phyloP scores from a whole-genome alignment of 2,113 vertebrate species.

The Periophthalmodon schlosseri region DNA sequence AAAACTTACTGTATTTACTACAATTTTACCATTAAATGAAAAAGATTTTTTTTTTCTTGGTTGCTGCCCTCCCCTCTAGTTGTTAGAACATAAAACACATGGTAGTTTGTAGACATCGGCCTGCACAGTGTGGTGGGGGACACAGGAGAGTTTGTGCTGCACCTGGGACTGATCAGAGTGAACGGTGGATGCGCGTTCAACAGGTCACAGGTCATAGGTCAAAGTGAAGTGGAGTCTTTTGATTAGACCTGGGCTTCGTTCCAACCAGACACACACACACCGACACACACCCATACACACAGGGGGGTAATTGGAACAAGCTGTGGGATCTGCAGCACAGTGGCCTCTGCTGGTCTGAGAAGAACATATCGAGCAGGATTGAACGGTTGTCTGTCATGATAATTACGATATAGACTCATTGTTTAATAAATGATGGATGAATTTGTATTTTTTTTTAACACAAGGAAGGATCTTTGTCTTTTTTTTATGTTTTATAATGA shows the following conservation, averaged over 20 bases:
- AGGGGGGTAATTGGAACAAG: constrained; percentile 11
- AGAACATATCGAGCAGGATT: not conserved
- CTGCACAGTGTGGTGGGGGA: constrained; percentile 37
- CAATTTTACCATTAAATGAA: too few relatives aligned
- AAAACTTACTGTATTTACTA: too few relatives aligned
- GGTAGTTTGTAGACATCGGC: not conserved
- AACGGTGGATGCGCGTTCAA: constrained; percentile 24
- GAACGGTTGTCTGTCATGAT: not conserved
- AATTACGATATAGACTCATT: too few relatives aligned
- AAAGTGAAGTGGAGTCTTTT: constrained; percentile 4
- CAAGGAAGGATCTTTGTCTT: too few relatives aligned
- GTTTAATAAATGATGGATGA: too few relatives aligned
- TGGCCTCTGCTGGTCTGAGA: constrained; percentile 55
- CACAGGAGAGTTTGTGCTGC: constrained; percentile 66
- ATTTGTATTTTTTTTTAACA: too few relatives aligned
- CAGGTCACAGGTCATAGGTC: constrained; percentile 47
- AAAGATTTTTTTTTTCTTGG: too few relatives aligned
- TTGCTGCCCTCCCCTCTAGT: too few relatives aligned
- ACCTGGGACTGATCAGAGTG: constrained; percentile 61
- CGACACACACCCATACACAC: not conserved
- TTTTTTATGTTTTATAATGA: too few relatives aligned
- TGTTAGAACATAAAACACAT: too few relatives aligned
- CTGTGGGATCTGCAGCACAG: constrained; percentile 29
- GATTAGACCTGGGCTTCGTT: not conserved
- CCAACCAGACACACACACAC: constrained; percentile 1